phyloP scores from a whole-genome alignment of 2,797 vertebrate genomes.

The Cirrhinus molitorella region DNA sequence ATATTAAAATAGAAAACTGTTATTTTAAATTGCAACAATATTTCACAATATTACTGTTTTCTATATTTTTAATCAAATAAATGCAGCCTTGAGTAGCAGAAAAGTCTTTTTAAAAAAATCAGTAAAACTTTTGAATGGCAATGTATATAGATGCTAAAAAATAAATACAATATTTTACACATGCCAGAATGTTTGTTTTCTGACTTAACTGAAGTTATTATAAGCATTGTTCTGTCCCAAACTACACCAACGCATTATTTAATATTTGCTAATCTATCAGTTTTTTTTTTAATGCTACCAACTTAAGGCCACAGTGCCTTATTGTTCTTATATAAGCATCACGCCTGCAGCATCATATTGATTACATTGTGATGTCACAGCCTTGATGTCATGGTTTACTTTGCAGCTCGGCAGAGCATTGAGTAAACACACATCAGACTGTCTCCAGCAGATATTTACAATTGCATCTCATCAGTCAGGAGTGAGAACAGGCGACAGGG shows the following conservation, averaged over 20 bases:
- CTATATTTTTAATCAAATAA: too few species aligned
- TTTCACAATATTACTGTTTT: too few species aligned
- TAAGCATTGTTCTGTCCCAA: background rate
- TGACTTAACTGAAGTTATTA: background rate
- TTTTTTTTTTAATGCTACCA: background rate
- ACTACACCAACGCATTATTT: background rate
- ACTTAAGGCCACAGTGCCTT: background rate
- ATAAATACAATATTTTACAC: background rate
- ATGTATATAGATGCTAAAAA: background rate
- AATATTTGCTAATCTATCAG: background rate
- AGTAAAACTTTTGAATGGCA: too few species aligned
- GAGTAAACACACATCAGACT: slow-evolving; percentile 39
- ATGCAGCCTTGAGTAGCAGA: too few species aligned
- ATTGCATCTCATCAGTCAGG: slow-evolving; percentile 74
- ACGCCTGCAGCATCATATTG: slow-evolving; percentile 14
- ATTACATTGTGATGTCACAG: slow-evolving; percentile 20
- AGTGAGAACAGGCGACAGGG: slow-evolving; percentile 41
- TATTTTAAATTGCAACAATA: too few species aligned
- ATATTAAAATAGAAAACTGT: too few species aligned
- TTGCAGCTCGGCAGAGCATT: slow-evolving; percentile 31
- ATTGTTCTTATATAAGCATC: slow-evolving; percentile 3
- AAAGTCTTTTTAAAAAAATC: too few species aligned
- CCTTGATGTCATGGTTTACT: slow-evolving; percentile 32
- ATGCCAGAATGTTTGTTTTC: background rate
- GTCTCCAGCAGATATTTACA: slow-evolving; percentile 49